Evolutionary conservation across 2,113 vertebrate species (phyloP), one percentile per base, ranked within the genome.

Genomic region (Nothocercus nigrocapillus): DNA sequence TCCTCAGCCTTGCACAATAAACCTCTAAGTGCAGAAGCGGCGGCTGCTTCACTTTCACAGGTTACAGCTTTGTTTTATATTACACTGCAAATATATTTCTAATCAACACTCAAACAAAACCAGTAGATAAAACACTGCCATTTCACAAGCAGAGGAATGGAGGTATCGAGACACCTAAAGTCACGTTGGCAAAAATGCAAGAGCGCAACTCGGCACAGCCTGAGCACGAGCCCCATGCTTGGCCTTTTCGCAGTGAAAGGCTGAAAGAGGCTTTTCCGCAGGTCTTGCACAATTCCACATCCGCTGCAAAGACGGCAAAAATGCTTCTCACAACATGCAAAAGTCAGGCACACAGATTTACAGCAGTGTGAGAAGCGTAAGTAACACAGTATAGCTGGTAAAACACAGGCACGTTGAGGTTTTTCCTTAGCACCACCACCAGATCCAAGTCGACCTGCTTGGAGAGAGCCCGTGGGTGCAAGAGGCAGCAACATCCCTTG

Each of bases 31-130:
- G 32, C 15, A 56, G 72, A 79, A 73, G 21, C 79, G 82, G 63
- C 3, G 28, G 61, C 59, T 68, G 61, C 53, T 94, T 40, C 69
- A 85, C 85, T 74, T 86, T 19, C 0, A 28, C 38, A 47, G 54
- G 64, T 64, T 68, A 64, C 42, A 78, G 77, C 53, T 61, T 59
- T 66, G 63, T 47, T 92, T 92, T 66, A 51, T 73, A 72, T 85
- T 92, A 82, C 49, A 76, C 69, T 62, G 76, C 66, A 95, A 90
- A 88, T 76, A 92, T 53, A 62, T 21, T 83, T 64, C 93, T 90
- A 90, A 95, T 95, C 88, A 86, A 66, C 40, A 32, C 69, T 78
- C 88, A 95, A 90, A 95, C 76, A 91, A 92, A 70, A 45, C 27
- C 82, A 84, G 90, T 2, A 51, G 88, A 86, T 88, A 88, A 64